Percentiles rank a stretch among this genome's conserved stretches.
Evolutionary conservation across 2,888 invertebrate genomes (phyloP).

Genomic region (Hypomecis atomaria): DNA sequence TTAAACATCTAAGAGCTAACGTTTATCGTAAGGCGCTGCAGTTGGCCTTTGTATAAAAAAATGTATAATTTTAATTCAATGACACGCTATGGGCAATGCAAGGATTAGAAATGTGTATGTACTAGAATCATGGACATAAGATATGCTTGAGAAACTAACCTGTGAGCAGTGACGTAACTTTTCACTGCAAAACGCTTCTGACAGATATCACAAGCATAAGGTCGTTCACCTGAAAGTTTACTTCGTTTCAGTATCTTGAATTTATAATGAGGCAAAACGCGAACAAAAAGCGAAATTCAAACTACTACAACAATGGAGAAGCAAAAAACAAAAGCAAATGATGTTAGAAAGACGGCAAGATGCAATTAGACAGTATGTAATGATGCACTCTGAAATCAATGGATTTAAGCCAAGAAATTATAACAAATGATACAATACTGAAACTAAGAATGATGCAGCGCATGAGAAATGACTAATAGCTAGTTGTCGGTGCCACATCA

Average conservation of each 20-base stretch:
- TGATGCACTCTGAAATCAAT: constrained; percentile 76
- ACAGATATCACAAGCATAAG: constrained; percentile 92
- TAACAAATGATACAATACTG: constrained; percentile 62
- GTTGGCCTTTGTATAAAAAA: too few species aligned
- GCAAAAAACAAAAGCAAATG: constrained; percentile 62
- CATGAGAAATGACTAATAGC: constrained; percentile 56
- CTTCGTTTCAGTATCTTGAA: constrained; percentile 16
- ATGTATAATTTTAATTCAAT: too few species aligned
- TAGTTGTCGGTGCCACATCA: constrained; percentile 83
- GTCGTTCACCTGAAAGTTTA: constrained; percentile 87
- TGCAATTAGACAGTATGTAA: constrained; percentile 71
- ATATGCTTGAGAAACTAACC: constrained; percentile 59
- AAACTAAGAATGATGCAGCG: constrained; percentile 73
- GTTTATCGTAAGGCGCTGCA: too few species aligned
- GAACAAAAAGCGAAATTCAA: constrained; percentile 8
- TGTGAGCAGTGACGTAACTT: constrained; percentile 92
- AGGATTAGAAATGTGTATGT: background rate
- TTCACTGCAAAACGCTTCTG: constrained; percentile 92
- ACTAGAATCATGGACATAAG: background rate
- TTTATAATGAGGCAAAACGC: background rate
- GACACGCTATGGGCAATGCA: background rate
- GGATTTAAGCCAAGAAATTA: constrained; percentile 72
- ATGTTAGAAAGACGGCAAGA: constrained; percentile 84
- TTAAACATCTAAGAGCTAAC: too few species aligned
- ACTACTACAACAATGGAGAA: constrained; percentile 48